A percentile compares a stretch with the other conserved stretches of the same genome.
Conservation (phyloP, 2,888 invertebrate genomes). For the Pammene aurita region DNA sequence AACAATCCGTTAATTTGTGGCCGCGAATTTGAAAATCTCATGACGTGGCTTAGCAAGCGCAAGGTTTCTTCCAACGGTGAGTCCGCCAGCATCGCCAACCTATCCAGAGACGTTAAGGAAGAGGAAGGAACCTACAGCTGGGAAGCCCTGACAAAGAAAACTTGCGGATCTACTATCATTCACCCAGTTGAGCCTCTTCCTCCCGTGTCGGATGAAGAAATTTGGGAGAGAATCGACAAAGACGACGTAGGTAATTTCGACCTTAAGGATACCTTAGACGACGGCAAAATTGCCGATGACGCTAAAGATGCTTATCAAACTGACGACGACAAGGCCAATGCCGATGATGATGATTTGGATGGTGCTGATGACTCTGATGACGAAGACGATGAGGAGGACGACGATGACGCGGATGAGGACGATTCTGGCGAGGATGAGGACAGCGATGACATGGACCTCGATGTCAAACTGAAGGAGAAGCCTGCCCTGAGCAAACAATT, state of each 20-base stretch:
- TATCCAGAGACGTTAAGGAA: conserved; percentile 67
- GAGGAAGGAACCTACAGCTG: conserved; percentile 72
- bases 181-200: conserved; percentile 68
- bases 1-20: conserved; percentile 88
- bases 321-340: conserved; percentile 48
- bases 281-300: conserved; percentile 68
- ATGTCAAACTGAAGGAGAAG: conserved; percentile 69
- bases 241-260: conserved; percentile 72
- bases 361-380: conserved; percentile 61
- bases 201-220: conserved; percentile 73
- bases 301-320: conserved; percentile 52
- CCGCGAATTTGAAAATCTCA: conserved; percentile 85
- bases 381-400: conserved; percentile 65
- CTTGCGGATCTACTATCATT: conserved; percentile 65
- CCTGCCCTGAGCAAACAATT: conserved; percentile 47
- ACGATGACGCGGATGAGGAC: conserved; percentile 66
- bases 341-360: conserved; percentile 59
- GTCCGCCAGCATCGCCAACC: conserved; percentile 68
- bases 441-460: conserved; percentile 70
- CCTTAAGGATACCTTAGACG: conserved; percentile 72
- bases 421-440: conserved; percentile 64
- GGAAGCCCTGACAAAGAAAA: conserved; percentile 76
- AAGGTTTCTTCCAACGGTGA: conserved; percentile 82
- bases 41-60: conserved; percentile 84
- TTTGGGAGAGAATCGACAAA: conserved; percentile 76